These are phyloP conservation scores for Typhlichthys subterraneus DNA, from an alignment of 2,797 vertebrate species.

Conservation along the genomic window DNA sequence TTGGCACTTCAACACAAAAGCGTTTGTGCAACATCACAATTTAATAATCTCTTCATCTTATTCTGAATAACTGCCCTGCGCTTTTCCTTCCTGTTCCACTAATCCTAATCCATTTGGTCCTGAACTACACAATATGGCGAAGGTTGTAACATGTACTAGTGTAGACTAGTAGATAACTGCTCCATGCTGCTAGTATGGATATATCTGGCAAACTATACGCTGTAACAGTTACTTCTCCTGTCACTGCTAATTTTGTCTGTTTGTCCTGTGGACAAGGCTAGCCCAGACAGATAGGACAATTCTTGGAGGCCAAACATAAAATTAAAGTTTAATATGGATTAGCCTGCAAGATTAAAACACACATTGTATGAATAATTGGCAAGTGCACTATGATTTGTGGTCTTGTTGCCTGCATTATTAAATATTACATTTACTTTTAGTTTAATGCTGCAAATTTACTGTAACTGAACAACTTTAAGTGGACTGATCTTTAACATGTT, in stretches of 20 bases:
- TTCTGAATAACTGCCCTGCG: slow-evolving; percentile 47
- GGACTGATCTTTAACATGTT: no score
- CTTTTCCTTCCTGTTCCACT: slow-evolving; percentile 31
- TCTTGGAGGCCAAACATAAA: no score
- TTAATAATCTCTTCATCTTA: slow-evolving; percentile 73
- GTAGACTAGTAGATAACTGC: slow-evolving; percentile 47
- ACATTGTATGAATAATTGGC: neutral
- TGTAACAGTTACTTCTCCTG: slow-evolving; percentile 11
- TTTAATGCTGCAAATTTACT: neutral
- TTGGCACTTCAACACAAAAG: slow-evolving; percentile 32
- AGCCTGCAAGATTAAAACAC: no score
- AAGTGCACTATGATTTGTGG: neutral
- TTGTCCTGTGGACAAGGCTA: neutral
- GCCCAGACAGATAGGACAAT: no score
- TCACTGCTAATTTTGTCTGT: slow-evolving; percentile 10
- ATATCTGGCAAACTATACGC: slow-evolving; percentile 31
- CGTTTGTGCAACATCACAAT: slow-evolving; percentile 48
- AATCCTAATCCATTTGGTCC: slow-evolving; percentile 74
- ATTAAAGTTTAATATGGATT: no score
- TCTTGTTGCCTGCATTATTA: neutral
- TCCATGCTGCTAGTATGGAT: slow-evolving; percentile 37
- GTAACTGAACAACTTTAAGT: neutral
- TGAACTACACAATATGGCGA: slow-evolving; percentile 60
- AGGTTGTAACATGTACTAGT: slow-evolving; percentile 60
- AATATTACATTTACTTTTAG: neutral